phyloP scores from a whole-genome alignment of 2,797 vertebrate genomes.

The Euthynnus affinis region DNA sequence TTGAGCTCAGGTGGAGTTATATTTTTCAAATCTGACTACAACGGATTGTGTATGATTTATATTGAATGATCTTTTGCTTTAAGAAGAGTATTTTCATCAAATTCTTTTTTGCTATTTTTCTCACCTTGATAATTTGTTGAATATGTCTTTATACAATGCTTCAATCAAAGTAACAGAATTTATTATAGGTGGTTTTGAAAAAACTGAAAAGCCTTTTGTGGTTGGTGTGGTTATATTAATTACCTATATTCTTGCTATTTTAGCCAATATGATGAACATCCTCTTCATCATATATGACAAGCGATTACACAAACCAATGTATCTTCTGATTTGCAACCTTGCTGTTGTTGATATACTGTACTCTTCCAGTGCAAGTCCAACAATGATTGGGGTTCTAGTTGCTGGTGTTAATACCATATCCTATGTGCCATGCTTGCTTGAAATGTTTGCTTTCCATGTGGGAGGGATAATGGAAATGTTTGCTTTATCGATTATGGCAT shows the following conservation, averaged over 20 bases:
- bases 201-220: slow-evolving; percentile 11
- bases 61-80: not conserved
- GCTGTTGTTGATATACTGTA: slow-evolving; percentile 71
- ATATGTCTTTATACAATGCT: slow-evolving; percentile 35
- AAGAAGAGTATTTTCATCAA: not conserved
- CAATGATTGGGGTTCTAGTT: slow-evolving; percentile 50
- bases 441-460: slow-evolving; percentile 20
- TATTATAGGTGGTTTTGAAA: slow-evolving; percentile 34
- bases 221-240: slow-evolving; percentile 37
- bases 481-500: slow-evolving; percentile 43
- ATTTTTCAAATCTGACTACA: not conserved
- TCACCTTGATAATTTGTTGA: not conserved
- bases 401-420: slow-evolving; percentile 30
- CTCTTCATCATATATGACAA: slow-evolving; percentile 64
- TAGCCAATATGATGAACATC: slow-evolving; percentile 54
- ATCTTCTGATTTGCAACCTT: slow-evolving; percentile 73
- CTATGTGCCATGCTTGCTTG: slow-evolving; percentile 19
- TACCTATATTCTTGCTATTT: not conserved
- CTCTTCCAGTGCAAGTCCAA: slow-evolving; percentile 46
- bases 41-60: not conserved
- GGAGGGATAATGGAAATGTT: slow-evolving; percentile 24
- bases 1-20: not conserved
- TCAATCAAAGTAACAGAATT: slow-evolving; percentile 40
- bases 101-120: not conserved
- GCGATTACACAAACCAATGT: slow-evolving; percentile 77